Base-by-base conservation (phyloP, 1,140 invertebrate species). In the Pristionchus pacificus region DNA sequence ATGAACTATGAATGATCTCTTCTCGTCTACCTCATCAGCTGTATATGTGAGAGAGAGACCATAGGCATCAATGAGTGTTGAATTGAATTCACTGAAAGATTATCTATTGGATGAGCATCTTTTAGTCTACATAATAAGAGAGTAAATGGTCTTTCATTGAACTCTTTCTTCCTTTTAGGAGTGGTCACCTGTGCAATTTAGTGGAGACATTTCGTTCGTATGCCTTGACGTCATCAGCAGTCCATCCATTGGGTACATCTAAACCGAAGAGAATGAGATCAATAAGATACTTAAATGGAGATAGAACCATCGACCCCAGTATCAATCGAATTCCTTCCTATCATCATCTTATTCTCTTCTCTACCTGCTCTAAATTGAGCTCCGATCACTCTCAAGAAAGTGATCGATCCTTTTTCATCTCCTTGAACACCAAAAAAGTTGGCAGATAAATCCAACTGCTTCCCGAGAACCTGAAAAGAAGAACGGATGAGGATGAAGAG, bases 381-480 rank as follows among this genome's bases (percentile, higher is more conserved):
- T 33, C 55, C 58, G 24, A 73, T 62, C 3, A 73, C 68, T 28
- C 68, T 73, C 2, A 73, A 49, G 49, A 61, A 73, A 24, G 67
- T 60, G 0, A 73, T 55, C 19, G 31, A 2, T 30, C 60, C 58
- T 57, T 72, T 60, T 29, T 66, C 64, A 58, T 64, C 29, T 1
- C 29, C 61, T 29, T 49, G 31, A 49, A 83, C 80, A 15, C 80
- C 80, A 33, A 82, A 82, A 65, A 82, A 84, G 60, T 82, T 77
- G n/a, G 80, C 82, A 60, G 83, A 81, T 72, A 82, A 73, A 63
- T 84, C 80, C 27, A 82, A 32, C 69, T 82, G 80, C 32, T 83
- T 72, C 15, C 82, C 80, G 10, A 82, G 73, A 66, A 49, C 19
- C 38, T 49, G n/a, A n/a, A n/a, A n/a, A n/a, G n/a, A n/a, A n/a